Conservation (phyloP, 2,888 invertebrate genomes). For the Ophraella communa region DNA sequence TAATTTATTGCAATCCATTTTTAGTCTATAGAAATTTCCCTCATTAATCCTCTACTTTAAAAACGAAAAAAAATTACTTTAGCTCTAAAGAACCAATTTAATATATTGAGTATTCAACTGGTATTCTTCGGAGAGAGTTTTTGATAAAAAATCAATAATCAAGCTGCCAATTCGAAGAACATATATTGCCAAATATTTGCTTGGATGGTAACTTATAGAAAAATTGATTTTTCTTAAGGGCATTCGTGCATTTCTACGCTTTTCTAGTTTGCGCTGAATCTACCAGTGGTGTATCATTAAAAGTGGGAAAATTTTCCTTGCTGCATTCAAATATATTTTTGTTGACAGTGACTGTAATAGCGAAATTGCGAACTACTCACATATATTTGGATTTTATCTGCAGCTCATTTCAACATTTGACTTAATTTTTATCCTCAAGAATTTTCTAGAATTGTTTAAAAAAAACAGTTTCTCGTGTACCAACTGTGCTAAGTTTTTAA, state of each 20-base stretch:
- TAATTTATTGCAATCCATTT: no score
- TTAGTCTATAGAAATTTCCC: neutral
- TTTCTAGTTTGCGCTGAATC: constrained; percentile 2
- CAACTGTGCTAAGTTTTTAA: no score
- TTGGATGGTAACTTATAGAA: constrained; percentile 31
- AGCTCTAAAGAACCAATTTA: neutral
- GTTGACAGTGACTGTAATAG: no score
- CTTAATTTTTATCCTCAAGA: no score
- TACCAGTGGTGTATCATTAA: neutral
- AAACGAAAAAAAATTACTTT: neutral
- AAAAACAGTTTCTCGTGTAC: no score
- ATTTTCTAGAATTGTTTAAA: no score
- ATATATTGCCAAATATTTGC: constrained; percentile 37
- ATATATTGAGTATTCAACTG: constrained; percentile 19
- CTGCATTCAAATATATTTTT: no score
- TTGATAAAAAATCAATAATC: constrained; percentile 31
- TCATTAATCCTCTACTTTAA: neutral
- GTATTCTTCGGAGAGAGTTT: constrained; percentile 7
- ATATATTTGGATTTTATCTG: no score
- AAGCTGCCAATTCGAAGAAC: constrained; percentile 27
- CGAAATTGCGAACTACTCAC: no score
- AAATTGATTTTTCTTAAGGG: constrained; percentile 36
- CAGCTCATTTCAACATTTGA: no score
- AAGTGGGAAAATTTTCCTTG: neutral
- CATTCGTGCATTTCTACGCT: constrained; percentile 26